phyloP scores from a whole-genome alignment of 2,113 vertebrate genomes.

The Bolborhynchus lineola region DNA sequence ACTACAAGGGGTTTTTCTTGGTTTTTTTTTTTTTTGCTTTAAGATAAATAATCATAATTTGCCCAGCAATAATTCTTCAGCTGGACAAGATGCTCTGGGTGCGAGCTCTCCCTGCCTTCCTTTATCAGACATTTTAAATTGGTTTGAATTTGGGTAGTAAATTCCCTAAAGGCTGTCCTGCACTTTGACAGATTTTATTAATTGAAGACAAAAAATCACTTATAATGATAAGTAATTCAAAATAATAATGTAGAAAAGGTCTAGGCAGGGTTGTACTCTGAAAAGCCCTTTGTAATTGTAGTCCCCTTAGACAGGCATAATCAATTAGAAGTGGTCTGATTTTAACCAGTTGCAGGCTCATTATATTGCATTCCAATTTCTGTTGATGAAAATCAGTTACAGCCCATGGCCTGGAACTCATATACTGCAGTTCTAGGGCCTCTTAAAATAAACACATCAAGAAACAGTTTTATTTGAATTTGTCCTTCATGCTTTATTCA shows the following conservation, averaged over 20 bases:
- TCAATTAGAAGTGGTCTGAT: slow-evolving; percentile 74
- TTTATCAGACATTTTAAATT: slow-evolving; percentile 33
- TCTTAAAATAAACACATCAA: slow-evolving; percentile 74
- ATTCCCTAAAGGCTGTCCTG: slow-evolving; percentile 60
- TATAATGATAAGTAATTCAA: slow-evolving; percentile 19
- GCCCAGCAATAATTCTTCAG: background rate
- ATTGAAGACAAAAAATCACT: slow-evolving; percentile 73
- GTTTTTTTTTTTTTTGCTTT: background rate
- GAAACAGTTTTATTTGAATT: slow-evolving; percentile 70
- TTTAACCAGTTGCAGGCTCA: slow-evolving; percentile 77
- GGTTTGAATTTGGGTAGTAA: slow-evolving; percentile 65
- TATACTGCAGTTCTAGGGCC: slow-evolving; percentile 67
- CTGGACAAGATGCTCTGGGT: slow-evolving; percentile 16
- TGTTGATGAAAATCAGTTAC: slow-evolving; percentile 74
- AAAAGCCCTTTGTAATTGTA: slow-evolving; percentile 71
- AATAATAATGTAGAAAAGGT: slow-evolving; percentile 60
- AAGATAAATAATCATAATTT: slow-evolving; percentile 19
- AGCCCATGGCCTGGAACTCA: slow-evolving; percentile 74
- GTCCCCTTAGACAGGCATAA: slow-evolving; percentile 66
- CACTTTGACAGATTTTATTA: slow-evolving; percentile 69
- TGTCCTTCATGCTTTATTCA: slow-evolving; percentile 60
- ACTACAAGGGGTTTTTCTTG: background rate
- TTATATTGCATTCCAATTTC: slow-evolving; percentile 71
- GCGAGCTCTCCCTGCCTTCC: background rate
- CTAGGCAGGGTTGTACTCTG: slow-evolving; percentile 48